Base-by-base conservation (phyloP, 2,797 vertebrate genomes). In the Naso thynnoides region DNA sequence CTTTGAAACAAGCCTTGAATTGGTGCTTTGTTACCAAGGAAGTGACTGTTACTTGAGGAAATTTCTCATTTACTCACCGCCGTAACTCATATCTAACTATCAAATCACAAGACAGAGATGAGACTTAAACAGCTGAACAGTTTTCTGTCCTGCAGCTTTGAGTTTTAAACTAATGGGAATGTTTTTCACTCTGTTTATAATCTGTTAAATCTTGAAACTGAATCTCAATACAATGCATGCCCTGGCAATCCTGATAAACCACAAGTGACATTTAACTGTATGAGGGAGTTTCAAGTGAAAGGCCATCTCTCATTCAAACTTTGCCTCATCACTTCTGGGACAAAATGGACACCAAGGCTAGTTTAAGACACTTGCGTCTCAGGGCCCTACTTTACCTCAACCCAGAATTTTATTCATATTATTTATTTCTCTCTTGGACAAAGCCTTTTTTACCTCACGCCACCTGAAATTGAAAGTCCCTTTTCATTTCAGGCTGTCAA, bases 231-330 rank as follows among this genome's bases (percentile, higher is more conserved):
- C 67, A 36, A 49, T 1, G 5, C 15, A 41, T 45, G 23, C 21
- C 27, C 68, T 24, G 27, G 26, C 45, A 55, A 56, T 42, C 29
- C 39, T 24, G 70, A 82, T 77, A 75, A 85, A 69, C 26, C 47
- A n/a, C 36, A 41, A 24, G 10, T 85, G 79, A 84, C 79, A 81
- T 89, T 86, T 83, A 86, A 53, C 38, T 73, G 47, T 54, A 36
- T 31, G 55, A 73, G 36, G 39, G 47, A 70, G 38, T 71, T 75
- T 79, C 27, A 67, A 56, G 59, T 23, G 0, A 85, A 89, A 88
- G 66, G 77, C 83, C 73, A 56, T 1, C 49, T 63, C 54, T 70
- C 19, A 15, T 8, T 57, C 49, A 5, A 0, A 1, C 26, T 29
- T 72, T 53, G 13, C 45, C 64, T 39, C 19, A 24, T 75, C 24